A percentile compares a stretch with the other conserved stretches of the same genome.
Conservation (phyloP, 2,888 invertebrate genomes). For the Ptilodon capucinus region DNA sequence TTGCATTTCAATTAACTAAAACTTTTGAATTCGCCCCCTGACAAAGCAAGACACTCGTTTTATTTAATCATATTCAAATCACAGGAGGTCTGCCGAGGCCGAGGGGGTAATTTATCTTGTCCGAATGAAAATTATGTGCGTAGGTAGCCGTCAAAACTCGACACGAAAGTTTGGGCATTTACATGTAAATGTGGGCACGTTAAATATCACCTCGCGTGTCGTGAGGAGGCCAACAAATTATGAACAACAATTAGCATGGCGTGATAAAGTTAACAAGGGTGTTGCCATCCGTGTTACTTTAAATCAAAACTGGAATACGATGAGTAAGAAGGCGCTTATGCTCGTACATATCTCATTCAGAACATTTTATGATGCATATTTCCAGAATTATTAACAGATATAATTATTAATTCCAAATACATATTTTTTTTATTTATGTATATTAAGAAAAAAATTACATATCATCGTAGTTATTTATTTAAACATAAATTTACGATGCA, state of each 20-base stretch:
- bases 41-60: slow-evolving; percentile 48
- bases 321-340: no score
- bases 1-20: slow-evolving; percentile 3
- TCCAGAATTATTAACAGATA: no score
- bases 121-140: slow-evolving; percentile 68
- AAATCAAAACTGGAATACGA: no score
- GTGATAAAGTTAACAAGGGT: slow-evolving; percentile 41
- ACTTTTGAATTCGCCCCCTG: slow-evolving; percentile 32
- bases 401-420: no score
- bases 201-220: slow-evolving; percentile 69
- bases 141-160: slow-evolving; percentile 60
- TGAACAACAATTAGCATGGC: slow-evolving; percentile 70
- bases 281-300: no score
- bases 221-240: slow-evolving; percentile 60
- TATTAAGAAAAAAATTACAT: background rate
- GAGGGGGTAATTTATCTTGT: slow-evolving; percentile 62
- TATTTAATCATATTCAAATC: slow-evolving; percentile 63
- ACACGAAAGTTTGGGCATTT: slow-evolving; percentile 66
- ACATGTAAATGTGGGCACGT: slow-evolving; percentile 71
- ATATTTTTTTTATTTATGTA: no score
- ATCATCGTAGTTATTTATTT: background rate
- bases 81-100: slow-evolving; percentile 45
- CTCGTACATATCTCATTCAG: no score
- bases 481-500: no score
- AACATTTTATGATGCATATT: no score